Evolutionary conservation across 2,113 vertebrate genomes (phyloP), one percentile per base, ranked within the genome.

Genomic region (Leucoraja erinaceus): DNA sequence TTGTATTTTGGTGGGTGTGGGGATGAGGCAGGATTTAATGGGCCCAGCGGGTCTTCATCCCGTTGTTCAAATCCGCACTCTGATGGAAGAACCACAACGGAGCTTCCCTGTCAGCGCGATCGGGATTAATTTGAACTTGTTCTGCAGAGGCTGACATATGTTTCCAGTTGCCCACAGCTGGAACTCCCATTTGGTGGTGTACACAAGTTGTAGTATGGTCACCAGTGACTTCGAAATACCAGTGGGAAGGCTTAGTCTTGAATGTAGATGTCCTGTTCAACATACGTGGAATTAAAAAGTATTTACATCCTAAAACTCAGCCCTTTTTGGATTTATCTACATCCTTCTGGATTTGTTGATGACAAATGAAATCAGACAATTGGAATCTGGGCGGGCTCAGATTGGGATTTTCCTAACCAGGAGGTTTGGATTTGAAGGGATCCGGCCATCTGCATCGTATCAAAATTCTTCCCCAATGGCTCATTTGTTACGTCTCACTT

Each of bases 121-220:
- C 4, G 31, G 83, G 63, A 63, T 63, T 86, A 28, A 61, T 63
- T 63, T 88, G 56, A 86, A 86, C 56, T n/a, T n/a, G 83, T 63
- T 31, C 56, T 63, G 83, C 28, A 86, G 28, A 31, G 28, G 59
- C 59, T 28, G 11, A 63, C 83, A 88, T 88, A 25, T 84, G 83
- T 63, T 88, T 88, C 31, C 11, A 31, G 28, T 63, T 63, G 83
- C 59, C n/a, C 59, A 88, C 83, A 88, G 83, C 83, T 88, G 83
- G 28, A 63, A 31, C 83, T 63, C 83, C 83, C 83, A 88, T 88
- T 88, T 88, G 59, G 59, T 88, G 61, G 59, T 61, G 81, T 12
- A 86, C 25, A 54, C 81, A 28, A 61, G 12, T 61, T 31, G 83
- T 18, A 88, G 83, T n/a, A 31, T 63, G n/a, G 83, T 88, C n/a